phyloP scores from a whole-genome alignment of 2,888 invertebrate species.

The Ethmia dodecea region DNA sequence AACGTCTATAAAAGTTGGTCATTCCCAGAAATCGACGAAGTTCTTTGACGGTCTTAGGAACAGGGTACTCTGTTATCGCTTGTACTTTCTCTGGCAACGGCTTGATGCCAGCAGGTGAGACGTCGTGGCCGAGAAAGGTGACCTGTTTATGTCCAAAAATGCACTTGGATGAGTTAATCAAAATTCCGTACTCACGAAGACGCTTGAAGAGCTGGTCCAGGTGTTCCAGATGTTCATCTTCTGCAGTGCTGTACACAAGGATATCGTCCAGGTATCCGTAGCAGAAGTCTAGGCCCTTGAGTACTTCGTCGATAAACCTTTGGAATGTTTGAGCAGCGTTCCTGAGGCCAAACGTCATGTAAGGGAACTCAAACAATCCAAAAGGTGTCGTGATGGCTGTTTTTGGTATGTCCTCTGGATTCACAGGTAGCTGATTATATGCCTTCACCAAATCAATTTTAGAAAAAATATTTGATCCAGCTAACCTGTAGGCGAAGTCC shows the following conservation, averaged over 20 bases:
- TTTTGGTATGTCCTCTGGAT: conserved; percentile 32
- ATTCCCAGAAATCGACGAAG: conserved; percentile 20
- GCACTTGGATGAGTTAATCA: conserved; percentile 21
- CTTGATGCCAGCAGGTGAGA: conserved; percentile 23
- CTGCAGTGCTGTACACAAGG: conserved; percentile 19
- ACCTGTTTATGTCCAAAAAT: conserved; percentile 18
- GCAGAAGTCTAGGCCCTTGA: conserved; percentile 13
- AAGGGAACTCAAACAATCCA: conserved; percentile 32
- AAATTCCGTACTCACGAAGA: conserved; percentile 11
- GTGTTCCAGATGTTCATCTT: conserved; percentile 8
- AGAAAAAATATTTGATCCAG: conserved; percentile 14
- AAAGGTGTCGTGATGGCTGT: conserved; percentile 37
- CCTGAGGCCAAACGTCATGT: conserved; percentile 37
- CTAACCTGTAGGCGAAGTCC: conserved; percentile 13
- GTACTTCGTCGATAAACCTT: conserved; percentile 32
- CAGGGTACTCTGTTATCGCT: conserved; percentile 15
- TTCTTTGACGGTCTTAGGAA: conserved; percentile 13
- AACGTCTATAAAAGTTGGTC: conserved; percentile 24
- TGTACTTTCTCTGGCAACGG: conserved; percentile 29
- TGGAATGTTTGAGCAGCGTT: conserved; percentile 50
- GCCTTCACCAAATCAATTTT: conserved; percentile 24
- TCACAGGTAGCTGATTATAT: conserved; percentile 44
- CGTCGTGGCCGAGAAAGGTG: conserved; percentile 18
- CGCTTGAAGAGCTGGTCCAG: conserved; percentile 11
- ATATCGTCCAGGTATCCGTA: conserved; percentile 37